Base-by-base conservation (phyloP, 2,797 vertebrate species). In the Tokudaia muenninki region DNA sequence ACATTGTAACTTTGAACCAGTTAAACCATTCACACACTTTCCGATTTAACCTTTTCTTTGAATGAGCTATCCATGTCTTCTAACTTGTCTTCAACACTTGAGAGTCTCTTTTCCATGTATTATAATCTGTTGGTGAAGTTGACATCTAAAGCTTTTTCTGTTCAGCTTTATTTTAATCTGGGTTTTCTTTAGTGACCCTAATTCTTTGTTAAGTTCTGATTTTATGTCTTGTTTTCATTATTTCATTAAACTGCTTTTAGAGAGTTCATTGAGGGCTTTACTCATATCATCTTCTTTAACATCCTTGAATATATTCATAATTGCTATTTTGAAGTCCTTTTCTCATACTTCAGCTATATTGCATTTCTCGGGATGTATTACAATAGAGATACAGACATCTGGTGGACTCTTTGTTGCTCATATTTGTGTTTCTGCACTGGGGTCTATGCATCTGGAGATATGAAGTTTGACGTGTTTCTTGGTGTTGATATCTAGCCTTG, bases 21-120 rank as follows among this genome's bases (percentile, higher is more conserved):
- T 88, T 92, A 96, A 92, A 81, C 65, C 37, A 89, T 57, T 94
- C 81, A 78, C 26, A 87, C 59, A 82, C 63, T 63, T 83, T 84
- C 63, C 0, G 3, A 47, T 29, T 63, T 65, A 84, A 47, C 29
- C 21, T 65, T 34, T 84, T 84, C 26, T 84, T 65, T 47, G 29
- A 34, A 47, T 65, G 41, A 84, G 17, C 17, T 65, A 65, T 63
- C 29, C 5, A 6, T 34, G 44, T 65, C 2, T 44, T 84, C n/a
- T 17, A 83, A 41, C 37, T 83, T 61, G 17, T 84, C 29, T 67
- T 86, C 19, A 67, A 50, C 29, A 50, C 17, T 1, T 67, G 21
- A 34, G 61, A 65, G 11, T 65, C 29, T 65, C 11, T 84, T 29
- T 86, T 84, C 61, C 16, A 14, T 34, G 17, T 34, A 31, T 50